A percentile compares a stretch with the other conserved stretches of the same genome.
Conservation (phyloP, 2,888 invertebrate species). For the Zootermopsis nevadensis region DNA sequence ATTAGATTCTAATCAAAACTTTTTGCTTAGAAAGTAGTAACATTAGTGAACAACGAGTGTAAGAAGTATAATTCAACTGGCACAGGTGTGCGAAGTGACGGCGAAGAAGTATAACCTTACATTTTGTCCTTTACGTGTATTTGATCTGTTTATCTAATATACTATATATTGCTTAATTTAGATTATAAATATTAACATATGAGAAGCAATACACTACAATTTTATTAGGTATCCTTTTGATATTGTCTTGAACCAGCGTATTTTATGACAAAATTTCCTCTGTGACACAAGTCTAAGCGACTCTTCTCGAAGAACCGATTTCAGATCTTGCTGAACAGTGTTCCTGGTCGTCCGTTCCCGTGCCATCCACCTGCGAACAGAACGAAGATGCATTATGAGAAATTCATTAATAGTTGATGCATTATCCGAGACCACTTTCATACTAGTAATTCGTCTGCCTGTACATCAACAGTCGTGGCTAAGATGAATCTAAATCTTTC, state of each 20-base stretch:
- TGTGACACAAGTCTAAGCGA: too few species aligned
- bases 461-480: neutral
- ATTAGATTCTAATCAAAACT: too few species aligned
- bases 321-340: too few species aligned
- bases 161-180: neutral
- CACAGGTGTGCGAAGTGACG: too few species aligned
- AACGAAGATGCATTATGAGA: neutral
- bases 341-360: neutral
- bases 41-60: too few species aligned
- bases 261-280: too few species aligned
- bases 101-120: too few species aligned
- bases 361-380: slow-evolving; percentile 1
- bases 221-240: neutral
- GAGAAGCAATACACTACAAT: neutral
- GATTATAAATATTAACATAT: neutral
- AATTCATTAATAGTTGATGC: neutral
- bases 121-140: neutral
- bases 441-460: neutral
- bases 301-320: too few species aligned
- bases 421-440: neutral
- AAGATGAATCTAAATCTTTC: neutral
- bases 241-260: too few species aligned
- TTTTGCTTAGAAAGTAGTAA: too few species aligned
- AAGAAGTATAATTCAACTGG: too few species aligned
- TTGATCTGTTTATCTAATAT: neutral